Percentiles rank a stretch among this genome's conserved stretches.
These are phyloP conservation scores for Formica exsecta DNA, from an alignment of 1,140 invertebrate species.

Conservation along the genomic window DNA sequence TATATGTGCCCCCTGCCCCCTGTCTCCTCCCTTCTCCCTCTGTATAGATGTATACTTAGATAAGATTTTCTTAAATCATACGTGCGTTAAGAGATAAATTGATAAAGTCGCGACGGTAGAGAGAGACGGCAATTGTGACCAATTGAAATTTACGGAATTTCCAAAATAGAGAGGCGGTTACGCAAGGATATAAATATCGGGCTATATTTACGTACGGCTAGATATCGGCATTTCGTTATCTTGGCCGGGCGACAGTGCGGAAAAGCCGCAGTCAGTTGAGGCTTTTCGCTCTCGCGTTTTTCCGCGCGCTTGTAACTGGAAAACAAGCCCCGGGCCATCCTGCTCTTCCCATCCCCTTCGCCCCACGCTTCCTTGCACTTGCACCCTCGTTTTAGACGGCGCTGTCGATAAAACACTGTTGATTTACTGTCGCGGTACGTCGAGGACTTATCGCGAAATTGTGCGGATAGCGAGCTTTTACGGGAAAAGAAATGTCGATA, in stretches of 20 bases:
- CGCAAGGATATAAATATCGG: conserved; percentile 50
- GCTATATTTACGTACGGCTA: conserved; percentile 43
- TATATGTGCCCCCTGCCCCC: neutral
- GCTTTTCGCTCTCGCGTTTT: conserved; percentile 7
- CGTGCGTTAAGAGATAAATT: neutral
- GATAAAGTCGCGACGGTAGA: neutral
- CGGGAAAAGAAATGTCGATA: too few relatives aligned
- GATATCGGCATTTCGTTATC: conserved; percentile 64
- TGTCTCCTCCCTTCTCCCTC: too few relatives aligned
- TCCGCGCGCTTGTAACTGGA: conserved; percentile 10
- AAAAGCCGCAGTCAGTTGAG: conserved; percentile 18
- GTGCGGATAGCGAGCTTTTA: neutral
- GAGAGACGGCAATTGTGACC: too few relatives aligned
- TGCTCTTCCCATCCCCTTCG: neutral
- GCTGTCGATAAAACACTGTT: conserved; percentile 48
- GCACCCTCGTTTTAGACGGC: conserved; percentile 25
- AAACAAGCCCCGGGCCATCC: conserved; percentile 31
- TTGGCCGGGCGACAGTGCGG: conserved; percentile 12
- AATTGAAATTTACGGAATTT: conserved; percentile 7
- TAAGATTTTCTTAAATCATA: conserved; percentile 2
- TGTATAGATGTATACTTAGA: neutral
- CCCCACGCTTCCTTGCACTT: neutral
- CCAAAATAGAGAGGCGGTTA: too few relatives aligned
- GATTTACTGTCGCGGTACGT: conserved; percentile 47
- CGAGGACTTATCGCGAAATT: conserved; percentile 38